Evolutionary conservation across 2,888 invertebrate genomes (phyloP).

Genomic region (Yponomeuta cagnagella): DNA sequence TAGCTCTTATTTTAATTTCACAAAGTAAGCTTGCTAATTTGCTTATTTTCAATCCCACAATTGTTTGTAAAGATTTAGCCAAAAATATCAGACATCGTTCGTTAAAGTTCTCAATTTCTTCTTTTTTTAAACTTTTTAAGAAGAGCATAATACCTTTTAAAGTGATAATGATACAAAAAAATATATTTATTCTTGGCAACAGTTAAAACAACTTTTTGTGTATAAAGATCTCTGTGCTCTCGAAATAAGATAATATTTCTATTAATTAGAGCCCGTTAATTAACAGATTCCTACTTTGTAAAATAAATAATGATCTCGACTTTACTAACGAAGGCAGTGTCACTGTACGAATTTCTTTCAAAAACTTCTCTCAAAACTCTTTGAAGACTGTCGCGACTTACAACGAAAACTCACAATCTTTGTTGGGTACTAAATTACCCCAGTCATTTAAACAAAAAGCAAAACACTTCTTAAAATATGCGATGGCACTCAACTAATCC

Average conservation of each 20-base stretch:
- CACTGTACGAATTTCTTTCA: not conserved
- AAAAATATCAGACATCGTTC: too few relatives aligned
- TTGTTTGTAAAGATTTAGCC: too few relatives aligned
- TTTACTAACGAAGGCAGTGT: not conserved
- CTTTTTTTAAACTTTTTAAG: too few relatives aligned
- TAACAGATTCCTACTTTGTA: constrained; percentile 1
- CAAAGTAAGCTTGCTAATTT: too few relatives aligned
- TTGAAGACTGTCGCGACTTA: not conserved
- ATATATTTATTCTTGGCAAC: not conserved
- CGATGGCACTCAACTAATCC: constrained; percentile 44
- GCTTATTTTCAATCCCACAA: too few relatives aligned
- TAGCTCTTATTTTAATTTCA: too few relatives aligned
- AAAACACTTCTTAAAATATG: constrained; percentile 26
- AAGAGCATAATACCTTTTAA: too few relatives aligned
- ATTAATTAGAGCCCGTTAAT: constrained; percentile 11
- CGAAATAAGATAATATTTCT: not conserved
- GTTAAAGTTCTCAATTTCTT: too few relatives aligned
- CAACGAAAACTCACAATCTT: not conserved
- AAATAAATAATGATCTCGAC: not conserved
- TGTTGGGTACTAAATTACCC: not conserved
- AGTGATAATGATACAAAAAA: not conserved
- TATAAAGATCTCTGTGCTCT: not conserved
- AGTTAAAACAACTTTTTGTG: not conserved
- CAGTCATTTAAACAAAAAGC: not conserved
- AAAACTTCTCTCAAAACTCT: not conserved